Base-by-base conservation (phyloP, 2,797 vertebrate species). In the Carduelis carduelis region DNA sequence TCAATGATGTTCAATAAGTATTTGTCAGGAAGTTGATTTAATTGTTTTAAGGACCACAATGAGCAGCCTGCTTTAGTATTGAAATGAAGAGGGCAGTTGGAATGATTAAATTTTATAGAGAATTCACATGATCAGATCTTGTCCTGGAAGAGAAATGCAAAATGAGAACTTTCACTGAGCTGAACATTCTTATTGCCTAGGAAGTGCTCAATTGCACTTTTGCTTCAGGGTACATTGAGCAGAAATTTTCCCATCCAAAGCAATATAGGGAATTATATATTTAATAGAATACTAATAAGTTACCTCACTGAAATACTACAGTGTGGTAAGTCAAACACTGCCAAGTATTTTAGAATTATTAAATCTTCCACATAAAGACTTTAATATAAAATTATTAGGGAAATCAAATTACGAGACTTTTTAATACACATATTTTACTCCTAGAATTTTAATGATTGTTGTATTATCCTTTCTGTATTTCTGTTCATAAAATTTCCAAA, bases 21-120 rank as follows among this genome's bases (percentile, higher is more conserved):
- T 87, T 94, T 93, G 22, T 77, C 56, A 95, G 32, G 12, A 39
- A 59, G 61, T 72, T 95, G 53, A 55, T 68, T 92, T 95, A 87
- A 88, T 93, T 94, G 91, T 50, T 75, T 93, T 79, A 89, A 69
- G 61, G 19, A 37, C 63, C 50, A 68, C 39, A 60, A 19, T 75
- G 47, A 84, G n/a, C 21, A 34, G 44, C 83, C 69, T 63, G 6
- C 46, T 91, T 93, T 89, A 68, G 20, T 76, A 87, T 77, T 66
- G 6, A 94, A 89, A 68, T 76, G 30, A 26, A 49, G 50, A 78
- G 60, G 52, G 70, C 21, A 57, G 21, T 78, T 91, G 49, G 53
- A 84, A 79, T 83, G 28, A 85, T 26, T 75, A 11, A 85, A 46
- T 83, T 87, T 43, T 75, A 24, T 79, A 21, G 47, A 64, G 27